Evolutionary conservation across 2,797 vertebrate species (phyloP), one percentile per base, ranked within the genome.

Genomic region (Petrocephalus schoutedeni): DNA sequence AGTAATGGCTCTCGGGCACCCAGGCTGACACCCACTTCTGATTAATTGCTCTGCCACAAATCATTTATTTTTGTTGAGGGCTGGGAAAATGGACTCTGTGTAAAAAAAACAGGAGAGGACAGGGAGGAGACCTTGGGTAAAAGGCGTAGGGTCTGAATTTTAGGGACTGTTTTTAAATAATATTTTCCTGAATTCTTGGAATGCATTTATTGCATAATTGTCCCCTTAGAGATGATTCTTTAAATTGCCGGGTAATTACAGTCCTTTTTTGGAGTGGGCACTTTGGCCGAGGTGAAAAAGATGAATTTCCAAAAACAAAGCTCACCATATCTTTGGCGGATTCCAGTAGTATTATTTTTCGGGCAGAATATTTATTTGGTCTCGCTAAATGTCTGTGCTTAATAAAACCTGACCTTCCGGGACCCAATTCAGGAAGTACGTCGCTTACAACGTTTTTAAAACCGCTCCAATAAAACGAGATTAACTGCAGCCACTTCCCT

Each of bases 41-140:
- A 87, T 87, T 89, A 59, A 90, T 87, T 59, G 53, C 21, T 85
- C 28, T 54, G 57, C 23, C 41, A 87, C 86, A 49, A 84, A 77
- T 56, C 85, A 83, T 87, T 90, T 86, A 89, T 86, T 86, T 80
- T 86, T 82, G 61, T 14, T 28, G 3, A 56, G 82, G 49, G n/a
- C 89, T 14, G 19, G 45, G 4, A 54, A 88, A 89, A 87, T 87
- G 59, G 74, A 82, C 21, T 88, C 87, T 28, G 86, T 41, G 51
- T 56, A 71, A 88, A 74, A 87, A 88, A 28, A 87, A 71, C 84
- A 74, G 32, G 41, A 57, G 61, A 87, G 21, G 2, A 64, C 32
- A 12, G 16, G 45, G 32, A 67, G 51, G 53, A 77, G 28, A 49
- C 53, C 74, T 74, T 21, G 32, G 85, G 36, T 56, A 45, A 89